phyloP scores from a whole-genome alignment of 2,888 invertebrate species.

The Brenthis ino region DNA sequence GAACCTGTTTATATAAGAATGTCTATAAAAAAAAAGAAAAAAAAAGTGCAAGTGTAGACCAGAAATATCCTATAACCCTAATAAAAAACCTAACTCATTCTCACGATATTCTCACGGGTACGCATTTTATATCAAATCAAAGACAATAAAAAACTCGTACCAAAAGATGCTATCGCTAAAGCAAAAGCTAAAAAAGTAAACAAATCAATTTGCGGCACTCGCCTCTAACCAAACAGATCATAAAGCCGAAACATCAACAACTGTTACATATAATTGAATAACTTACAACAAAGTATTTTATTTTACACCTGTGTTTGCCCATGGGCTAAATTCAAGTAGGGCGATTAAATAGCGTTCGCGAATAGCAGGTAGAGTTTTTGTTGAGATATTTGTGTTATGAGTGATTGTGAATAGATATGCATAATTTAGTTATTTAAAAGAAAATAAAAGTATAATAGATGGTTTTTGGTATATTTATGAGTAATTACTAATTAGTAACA shows the following conservation, averaged over 20 bases:
- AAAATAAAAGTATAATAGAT: too few species aligned
- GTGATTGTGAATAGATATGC: neutral
- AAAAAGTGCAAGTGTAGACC: too few species aligned
- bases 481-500: too few species aligned
- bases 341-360: constrained; percentile 17
- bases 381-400: constrained; percentile 18
- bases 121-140: neutral
- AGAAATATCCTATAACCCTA: neutral
- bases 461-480: too few species aligned
- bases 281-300: constrained; percentile 14
- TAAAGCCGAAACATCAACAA: constrained; percentile 20
- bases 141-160: neutral
- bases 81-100: neutral
- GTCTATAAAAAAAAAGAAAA: too few species aligned
- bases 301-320: constrained; percentile 72
- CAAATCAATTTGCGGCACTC: constrained; percentile 15
- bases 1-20: too few species aligned
- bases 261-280: constrained; percentile 3
- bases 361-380: constrained; percentile 32
- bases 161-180: constrained; percentile 22
- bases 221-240: constrained; percentile 33
- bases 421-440: too few species aligned
- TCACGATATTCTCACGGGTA: constrained; percentile 7
- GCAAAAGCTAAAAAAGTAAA: constrained; percentile 8
- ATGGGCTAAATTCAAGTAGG: constrained; percentile 56